Evolutionary conservation across 2,113 vertebrate species (phyloP), one percentile per base, ranked within the genome.

Genomic region (Gadus macrocephalus): DNA sequence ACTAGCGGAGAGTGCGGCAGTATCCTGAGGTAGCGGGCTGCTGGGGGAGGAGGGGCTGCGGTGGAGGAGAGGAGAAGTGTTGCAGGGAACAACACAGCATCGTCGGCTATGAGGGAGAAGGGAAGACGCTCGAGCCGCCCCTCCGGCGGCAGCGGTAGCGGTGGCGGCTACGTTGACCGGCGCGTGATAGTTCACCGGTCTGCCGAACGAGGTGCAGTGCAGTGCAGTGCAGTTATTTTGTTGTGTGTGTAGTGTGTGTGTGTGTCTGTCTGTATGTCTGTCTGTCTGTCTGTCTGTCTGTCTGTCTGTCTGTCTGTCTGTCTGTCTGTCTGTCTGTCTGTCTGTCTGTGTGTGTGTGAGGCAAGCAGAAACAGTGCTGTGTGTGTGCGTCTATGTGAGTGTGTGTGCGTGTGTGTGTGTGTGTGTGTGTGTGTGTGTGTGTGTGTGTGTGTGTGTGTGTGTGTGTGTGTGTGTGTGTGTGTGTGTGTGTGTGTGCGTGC

Each of bases 11-110:
- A 89, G 89, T 89, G 89, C 89, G 85, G 88, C 85, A 90, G 83
- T 81, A 42, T 65, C 66, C 67, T 78, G 8, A 49, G 42, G 42
- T 49, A 49, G 42, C 42, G 42, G 42, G 42, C 53, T 63, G 53
- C 67, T 8, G 25, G 28, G 19, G 82, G 81, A 85, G 89, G 90
- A 87, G 90, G 89, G 89, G 89, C 89, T 91, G 90, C 90, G 86
- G 90, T 83, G 88, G 75, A 87, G 78, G 81, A 88, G 88, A 80
- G 42, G 2, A 49, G 12, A 14, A 49, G 42, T 49, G 42, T 49
- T 49, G 42, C 42, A 49, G 42, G 42, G 42, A 49, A 49, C 42
- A 49, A 81, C 78, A 81, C 73, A 58, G 62, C 73, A 58, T 62
- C 53, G 42, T 76, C 78, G 81, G 83, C 79, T 84, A 90, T 90